These are phyloP conservation scores for Chaetophractus vellerosus DNA, from an alignment of 2,797 vertebrate genomes.

Conservation along the genomic window DNA sequence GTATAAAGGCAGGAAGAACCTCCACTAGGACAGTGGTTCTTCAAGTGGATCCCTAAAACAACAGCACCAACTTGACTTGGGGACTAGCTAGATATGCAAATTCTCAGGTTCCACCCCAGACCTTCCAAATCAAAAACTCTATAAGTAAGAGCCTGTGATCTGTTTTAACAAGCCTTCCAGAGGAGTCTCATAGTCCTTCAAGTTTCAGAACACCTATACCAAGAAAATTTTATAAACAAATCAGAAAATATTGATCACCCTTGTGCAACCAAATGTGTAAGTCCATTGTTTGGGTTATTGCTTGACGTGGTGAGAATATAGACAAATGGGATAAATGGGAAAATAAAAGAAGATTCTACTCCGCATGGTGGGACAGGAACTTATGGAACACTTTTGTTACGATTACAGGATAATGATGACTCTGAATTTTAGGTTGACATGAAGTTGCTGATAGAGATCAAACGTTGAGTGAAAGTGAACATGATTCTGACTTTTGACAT, in stretches of 20 bases:
- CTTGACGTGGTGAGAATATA: not conserved
- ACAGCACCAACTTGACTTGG: fast-evolving
- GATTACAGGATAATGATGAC: not conserved
- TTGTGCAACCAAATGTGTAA: not conserved
- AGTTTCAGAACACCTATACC: not conserved
- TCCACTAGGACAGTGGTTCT: not conserved
- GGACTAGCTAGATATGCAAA: not conserved
- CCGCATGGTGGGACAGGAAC: not conserved
- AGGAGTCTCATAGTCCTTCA: not conserved
- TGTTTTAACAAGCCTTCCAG: not conserved
- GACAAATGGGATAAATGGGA: too few relatives aligned
- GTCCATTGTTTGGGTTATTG: not conserved
- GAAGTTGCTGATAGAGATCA: not conserved
- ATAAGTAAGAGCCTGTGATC: fast-evolving
- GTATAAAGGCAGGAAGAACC: not conserved
- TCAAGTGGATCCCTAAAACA: not conserved
- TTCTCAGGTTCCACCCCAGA: not conserved
- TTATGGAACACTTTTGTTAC: not conserved
- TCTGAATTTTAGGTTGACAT: not conserved
- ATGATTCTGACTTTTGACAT: slow-evolving; percentile 17
- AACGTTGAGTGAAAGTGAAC: not conserved
- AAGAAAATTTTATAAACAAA: not conserved
- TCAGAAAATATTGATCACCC: not conserved
- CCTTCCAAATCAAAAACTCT: not conserved
- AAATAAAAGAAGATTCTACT: not conserved